phyloP scores from a whole-genome alignment of 2,113 vertebrate genomes.

The Zosterops lateralis region DNA sequence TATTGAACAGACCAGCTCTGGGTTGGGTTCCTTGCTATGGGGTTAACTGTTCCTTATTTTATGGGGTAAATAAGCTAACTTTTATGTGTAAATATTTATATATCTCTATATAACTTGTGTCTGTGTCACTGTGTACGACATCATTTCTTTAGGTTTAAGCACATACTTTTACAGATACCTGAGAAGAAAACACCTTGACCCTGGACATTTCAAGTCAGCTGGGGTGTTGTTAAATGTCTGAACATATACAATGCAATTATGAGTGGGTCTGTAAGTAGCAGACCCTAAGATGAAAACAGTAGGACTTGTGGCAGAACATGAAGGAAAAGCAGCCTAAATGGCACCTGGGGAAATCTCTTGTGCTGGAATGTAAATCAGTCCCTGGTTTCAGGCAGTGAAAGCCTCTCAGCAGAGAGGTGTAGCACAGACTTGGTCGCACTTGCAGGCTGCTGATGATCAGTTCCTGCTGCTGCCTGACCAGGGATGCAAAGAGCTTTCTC shows the following conservation, averaged over 20 bases:
- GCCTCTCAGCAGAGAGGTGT: accelerated
- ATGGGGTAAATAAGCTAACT: not conserved
- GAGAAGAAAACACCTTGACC: not conserved
- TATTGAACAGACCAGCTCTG: not conserved
- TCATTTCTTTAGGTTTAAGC: not conserved
- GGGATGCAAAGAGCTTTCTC: not conserved
- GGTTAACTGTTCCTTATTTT: not conserved
- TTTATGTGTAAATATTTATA: not conserved
- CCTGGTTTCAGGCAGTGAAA: not conserved
- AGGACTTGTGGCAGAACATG: not conserved
- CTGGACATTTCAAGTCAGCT: not conserved
- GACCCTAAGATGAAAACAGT: not conserved
- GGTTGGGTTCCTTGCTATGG: not conserved
- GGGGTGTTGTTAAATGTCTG: not conserved
- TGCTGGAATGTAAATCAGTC: not conserved
- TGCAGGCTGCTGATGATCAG: not conserved
- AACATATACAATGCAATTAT: not conserved
- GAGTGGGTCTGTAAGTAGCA: not conserved
- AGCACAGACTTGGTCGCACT: accelerated
- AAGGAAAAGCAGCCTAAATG: not conserved
- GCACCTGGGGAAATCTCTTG: not conserved
- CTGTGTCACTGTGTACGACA: not conserved
- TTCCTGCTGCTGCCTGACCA: not conserved
- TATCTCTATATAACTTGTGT: not conserved
- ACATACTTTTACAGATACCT: not conserved